Percentiles rank a stretch among this genome's conserved stretches.
These are phyloP conservation scores for Trachymyrmex septentrionalis DNA, from an alignment of 1,140 invertebrate species.

Conservation along the genomic window DNA sequence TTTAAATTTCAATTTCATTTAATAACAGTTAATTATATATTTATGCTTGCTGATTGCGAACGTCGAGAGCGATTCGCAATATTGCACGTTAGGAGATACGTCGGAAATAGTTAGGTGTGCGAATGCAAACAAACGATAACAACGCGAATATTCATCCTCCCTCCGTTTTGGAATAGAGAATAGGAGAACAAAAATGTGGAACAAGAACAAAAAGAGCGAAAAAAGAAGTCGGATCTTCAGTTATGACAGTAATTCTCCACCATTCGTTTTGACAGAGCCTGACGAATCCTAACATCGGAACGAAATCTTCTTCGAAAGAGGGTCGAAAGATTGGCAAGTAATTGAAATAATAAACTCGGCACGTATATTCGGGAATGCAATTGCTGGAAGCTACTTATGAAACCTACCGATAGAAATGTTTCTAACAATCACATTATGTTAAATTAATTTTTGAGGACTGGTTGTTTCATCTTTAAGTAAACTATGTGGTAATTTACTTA, in stretches of 20 bases:
- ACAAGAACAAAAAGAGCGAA: conserved; percentile 56
- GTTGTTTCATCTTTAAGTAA: too few relatives aligned
- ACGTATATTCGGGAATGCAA: neutral
- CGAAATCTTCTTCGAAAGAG: conserved; percentile 36
- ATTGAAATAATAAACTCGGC: conserved; percentile 77
- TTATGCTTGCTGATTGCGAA: neutral
- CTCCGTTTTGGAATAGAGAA: conserved; percentile 34
- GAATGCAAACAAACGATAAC: conserved; percentile 29
- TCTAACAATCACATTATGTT: too few relatives aligned
- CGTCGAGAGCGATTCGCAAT: neutral
- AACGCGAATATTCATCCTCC: neutral
- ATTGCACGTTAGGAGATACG: neutral
- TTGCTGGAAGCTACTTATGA: neutral
- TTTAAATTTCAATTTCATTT: neutral
- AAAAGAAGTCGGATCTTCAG: conserved; percentile 49
- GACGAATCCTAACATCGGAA: conserved; percentile 78
- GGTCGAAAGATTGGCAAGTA: conserved; percentile 55
- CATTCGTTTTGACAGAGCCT: conserved; percentile 76
- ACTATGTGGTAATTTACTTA: too few relatives aligned
- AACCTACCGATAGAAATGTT: neutral
- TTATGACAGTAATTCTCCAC: conserved; percentile 20
- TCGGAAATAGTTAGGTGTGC: neutral
- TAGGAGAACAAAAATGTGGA: conserved; percentile 34
- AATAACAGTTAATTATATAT: neutral
- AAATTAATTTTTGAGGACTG: too few relatives aligned